phyloP scores from a whole-genome alignment of 2,888 invertebrate species.

The Erynnis tages region DNA sequence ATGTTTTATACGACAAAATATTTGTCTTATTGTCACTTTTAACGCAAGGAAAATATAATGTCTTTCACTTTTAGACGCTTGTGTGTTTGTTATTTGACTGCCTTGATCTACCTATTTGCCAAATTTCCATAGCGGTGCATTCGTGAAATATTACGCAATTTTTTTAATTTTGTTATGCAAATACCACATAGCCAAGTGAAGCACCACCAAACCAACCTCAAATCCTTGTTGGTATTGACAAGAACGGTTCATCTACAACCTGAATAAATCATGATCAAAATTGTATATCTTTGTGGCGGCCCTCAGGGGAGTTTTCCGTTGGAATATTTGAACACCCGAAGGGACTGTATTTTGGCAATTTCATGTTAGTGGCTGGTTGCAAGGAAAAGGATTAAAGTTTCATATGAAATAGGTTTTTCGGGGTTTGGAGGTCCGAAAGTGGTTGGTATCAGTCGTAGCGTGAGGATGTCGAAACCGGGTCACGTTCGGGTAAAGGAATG shows the following conservation, averaged over 20 bases:
- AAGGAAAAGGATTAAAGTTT: constrained; percentile 14
- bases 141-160: too few relatives aligned
- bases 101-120: too few relatives aligned
- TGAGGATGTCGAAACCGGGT: neutral
- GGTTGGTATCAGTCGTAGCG: too few relatives aligned
- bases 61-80: too few relatives aligned
- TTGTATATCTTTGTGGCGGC: constrained; percentile 11
- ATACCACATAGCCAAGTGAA: too few relatives aligned
- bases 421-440: neutral
- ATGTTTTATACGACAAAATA: too few relatives aligned
- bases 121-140: too few relatives aligned
- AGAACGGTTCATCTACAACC: neutral
- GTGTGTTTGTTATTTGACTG: too few relatives aligned
- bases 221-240: neutral
- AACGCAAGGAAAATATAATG: too few relatives aligned
- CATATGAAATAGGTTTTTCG: neutral
- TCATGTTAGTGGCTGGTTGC: constrained; percentile 7
- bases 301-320: neutral
- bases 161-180: too few relatives aligned
- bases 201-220: neutral
- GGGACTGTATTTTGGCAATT: constrained; percentile 10
- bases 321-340: constrained; percentile 16
- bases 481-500: neutral
- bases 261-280: constrained; percentile 6
- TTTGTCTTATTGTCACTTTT: too few relatives aligned